Base-by-base conservation (phyloP, 2,888 invertebrate species). In the Andrena fulva region DNA sequence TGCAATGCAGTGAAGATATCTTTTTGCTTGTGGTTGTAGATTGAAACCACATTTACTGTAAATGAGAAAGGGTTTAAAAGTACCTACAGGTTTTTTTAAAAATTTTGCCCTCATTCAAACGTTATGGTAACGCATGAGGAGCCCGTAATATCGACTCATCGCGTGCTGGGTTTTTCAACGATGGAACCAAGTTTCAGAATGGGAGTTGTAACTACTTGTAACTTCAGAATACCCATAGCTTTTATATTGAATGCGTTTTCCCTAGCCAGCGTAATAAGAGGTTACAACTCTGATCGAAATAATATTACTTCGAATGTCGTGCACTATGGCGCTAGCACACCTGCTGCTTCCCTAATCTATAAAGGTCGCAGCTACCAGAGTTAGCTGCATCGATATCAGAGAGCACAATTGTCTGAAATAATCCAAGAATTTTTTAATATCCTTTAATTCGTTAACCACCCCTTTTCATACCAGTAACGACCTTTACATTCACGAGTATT, bases 221-320 rank as follows among this genome's bases (percentile, higher is more conserved):
- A 27, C 20, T 42, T 42, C n/a, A 42, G 60, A 60, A 31, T 42
- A n/a, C 10, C 42, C 54, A 24, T 24, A 33, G 16, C 33, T 56
- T 60, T 70, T 20, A 48, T 70, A 60, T 20, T 20, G 56, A 59
- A 60, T 42, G 60, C n/a, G 31, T n/a, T 60, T 48, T 48, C n/a
- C 42, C 20, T 56, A 29, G 59, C 48, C 29, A 12, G 42, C 8
- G 35, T 48, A 48, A 70, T 60, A 70, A 60, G 31, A 70, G 31
- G 48, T 42, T 70, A 48, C 29, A 48, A 60, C 42, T 56, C 42
- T 16, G 69, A 70, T 59, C 42, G 59, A 42, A 70, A 35, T 59
- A 59, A 70, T 27, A 60, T 70, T 56, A 60, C 29, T 35, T 31
- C 24, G 27, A 48, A 20, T 35, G 69, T 31, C n/a, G 29, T 29